These are phyloP conservation scores for Huso huso DNA, from an alignment of 2,797 vertebrate species.

Conservation along the genomic window DNA sequence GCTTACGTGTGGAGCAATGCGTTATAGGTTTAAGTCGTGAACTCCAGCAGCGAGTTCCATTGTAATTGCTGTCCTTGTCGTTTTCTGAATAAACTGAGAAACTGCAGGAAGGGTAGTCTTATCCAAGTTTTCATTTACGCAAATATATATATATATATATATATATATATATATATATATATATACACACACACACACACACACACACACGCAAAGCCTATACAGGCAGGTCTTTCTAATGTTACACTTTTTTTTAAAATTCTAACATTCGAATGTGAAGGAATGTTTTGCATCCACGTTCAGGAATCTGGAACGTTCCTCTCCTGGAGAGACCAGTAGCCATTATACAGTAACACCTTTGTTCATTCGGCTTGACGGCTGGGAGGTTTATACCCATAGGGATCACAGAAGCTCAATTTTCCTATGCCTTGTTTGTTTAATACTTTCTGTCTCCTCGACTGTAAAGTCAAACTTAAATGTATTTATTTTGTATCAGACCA, in stretches of 20 bases:
- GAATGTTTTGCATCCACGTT: conserved; percentile 47
- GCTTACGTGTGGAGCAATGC: too few relatives aligned
- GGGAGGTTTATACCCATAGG: conserved; percentile 9
- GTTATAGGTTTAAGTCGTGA: too few relatives aligned
- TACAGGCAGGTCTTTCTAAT: too few relatives aligned
- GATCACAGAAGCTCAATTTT: conserved; percentile 17
- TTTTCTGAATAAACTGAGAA: too few relatives aligned
- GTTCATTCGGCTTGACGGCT: conserved; percentile 40
- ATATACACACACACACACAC: too few relatives aligned
- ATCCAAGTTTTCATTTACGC: too few relatives aligned
- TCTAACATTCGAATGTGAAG: conserved; percentile 21
- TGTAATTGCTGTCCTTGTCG: too few relatives aligned
- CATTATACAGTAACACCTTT: conserved; percentile 67
- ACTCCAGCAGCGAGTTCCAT: too few relatives aligned
- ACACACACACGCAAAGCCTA: too few relatives aligned
- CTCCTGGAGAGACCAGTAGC: conserved; percentile 36
- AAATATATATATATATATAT: background rate
- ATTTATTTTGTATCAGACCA: too few relatives aligned
- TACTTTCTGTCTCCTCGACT: background rate
- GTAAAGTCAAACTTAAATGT: background rate
- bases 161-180: background rate
- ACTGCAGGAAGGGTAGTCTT: too few relatives aligned
- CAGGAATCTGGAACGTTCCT: conserved; percentile 49
- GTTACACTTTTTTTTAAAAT: too few relatives aligned
- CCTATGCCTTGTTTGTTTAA: background rate